A percentile compares a stretch with the other conserved stretches of the same genome.
phyloP scores from a whole-genome alignment of 2,113 vertebrate genomes.

The Ceyx cyanopectus region DNA sequence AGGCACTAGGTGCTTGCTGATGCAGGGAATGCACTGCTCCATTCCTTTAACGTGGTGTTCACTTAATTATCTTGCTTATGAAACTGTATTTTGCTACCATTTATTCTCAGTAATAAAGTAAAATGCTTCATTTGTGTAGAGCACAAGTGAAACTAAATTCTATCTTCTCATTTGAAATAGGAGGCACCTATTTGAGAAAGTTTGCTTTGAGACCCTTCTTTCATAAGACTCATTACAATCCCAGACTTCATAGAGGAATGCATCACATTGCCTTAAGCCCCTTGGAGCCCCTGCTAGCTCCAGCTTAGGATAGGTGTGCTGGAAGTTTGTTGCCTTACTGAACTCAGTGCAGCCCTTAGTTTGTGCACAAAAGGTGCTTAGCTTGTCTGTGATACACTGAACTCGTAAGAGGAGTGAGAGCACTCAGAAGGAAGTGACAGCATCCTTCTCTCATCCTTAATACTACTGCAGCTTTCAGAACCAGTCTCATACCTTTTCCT shows the following conservation, averaged over 20 bases:
- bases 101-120: background rate
- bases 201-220: background rate
- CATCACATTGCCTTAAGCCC: background rate
- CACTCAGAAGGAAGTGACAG: background rate
- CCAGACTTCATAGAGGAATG: background rate
- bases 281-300: background rate
- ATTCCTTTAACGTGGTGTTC: background rate
- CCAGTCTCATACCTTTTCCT: background rate
- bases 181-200: background rate
- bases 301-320: background rate
- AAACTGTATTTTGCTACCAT: background rate
- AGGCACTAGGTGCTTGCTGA: background rate
- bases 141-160: background rate
- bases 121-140: background rate
- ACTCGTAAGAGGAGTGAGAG: background rate
- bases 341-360: background rate
- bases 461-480: background rate
- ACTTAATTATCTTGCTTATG: background rate
- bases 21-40: accelerated
- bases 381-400: background rate
- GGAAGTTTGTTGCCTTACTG: background rate
- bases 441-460: background rate
- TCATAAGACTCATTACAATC: background rate
- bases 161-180: background rate
- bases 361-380: background rate